Conservation (phyloP, 2,113 vertebrate genomes). For the Chaenocephalus aceratus region DNA sequence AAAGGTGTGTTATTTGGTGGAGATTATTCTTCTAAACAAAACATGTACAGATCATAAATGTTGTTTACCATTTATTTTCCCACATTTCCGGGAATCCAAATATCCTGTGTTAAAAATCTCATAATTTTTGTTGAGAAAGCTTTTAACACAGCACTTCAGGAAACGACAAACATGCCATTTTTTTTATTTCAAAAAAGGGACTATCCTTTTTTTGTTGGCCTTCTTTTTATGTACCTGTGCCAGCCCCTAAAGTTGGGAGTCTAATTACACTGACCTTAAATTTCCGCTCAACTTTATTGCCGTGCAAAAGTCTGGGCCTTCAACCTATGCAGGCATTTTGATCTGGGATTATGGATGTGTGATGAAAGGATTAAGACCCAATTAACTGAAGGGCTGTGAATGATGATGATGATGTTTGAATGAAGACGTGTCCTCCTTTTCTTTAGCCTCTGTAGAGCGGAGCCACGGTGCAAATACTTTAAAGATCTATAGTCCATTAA, state of each 20-base stretch:
- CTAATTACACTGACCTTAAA: slow-evolving; percentile 37
- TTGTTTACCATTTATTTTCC: too few relatives aligned
- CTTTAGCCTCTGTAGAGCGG: slow-evolving; percentile 33
- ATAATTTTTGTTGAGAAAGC: too few relatives aligned
- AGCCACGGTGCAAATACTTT: slow-evolving; percentile 37
- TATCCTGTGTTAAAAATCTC: too few relatives aligned
- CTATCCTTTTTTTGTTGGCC: slow-evolving; percentile 32
- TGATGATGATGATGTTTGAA: slow-evolving; percentile 61
- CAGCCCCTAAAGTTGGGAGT: slow-evolving; percentile 43
- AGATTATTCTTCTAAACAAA: too few relatives aligned
- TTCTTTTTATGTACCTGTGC: slow-evolving; percentile 1
- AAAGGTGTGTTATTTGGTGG: too few relatives aligned
- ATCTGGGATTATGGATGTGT: slow-evolving; percentile 62
- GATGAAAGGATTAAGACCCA: slow-evolving; percentile 68
- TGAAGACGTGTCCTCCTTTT: slow-evolving; percentile 47
- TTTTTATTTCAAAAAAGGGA: background rate
- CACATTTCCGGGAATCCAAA: too few relatives aligned
- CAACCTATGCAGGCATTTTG: slow-evolving; percentile 51
- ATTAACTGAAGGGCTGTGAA: slow-evolving; percentile 61
- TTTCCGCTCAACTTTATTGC: slow-evolving; percentile 33
- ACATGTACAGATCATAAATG: too few relatives aligned
- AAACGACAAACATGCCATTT: too few relatives aligned
- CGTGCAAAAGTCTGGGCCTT: slow-evolving; percentile 43
- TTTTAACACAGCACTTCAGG: too few relatives aligned
- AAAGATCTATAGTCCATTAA: slow-evolving; percentile 57